phyloP scores from a whole-genome alignment of 2,113 vertebrate species.

The Rana temporaria region DNA sequence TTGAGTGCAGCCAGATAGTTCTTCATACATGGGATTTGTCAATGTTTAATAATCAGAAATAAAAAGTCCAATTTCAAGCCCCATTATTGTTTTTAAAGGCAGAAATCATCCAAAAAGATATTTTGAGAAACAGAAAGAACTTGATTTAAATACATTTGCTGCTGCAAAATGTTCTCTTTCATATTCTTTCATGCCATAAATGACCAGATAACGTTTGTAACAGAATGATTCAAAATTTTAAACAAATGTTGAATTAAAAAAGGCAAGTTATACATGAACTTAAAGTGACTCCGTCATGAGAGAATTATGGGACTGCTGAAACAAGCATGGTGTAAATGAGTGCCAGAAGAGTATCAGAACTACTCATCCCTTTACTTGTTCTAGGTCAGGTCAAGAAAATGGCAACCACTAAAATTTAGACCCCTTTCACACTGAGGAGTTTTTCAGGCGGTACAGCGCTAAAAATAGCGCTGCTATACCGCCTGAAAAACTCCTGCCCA shows the following conservation, averaged over 20 bases:
- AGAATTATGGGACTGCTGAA: too few relatives aligned
- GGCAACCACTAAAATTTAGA: too few relatives aligned
- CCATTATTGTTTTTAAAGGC: conserved; percentile 21
- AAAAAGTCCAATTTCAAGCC: conserved; percentile 24
- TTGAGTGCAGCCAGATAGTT: neutral
- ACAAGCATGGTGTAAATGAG: too few relatives aligned
- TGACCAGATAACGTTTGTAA: neutral
- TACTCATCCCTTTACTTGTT: too few relatives aligned
- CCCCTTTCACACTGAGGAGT: too few relatives aligned
- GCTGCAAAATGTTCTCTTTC: neutral
- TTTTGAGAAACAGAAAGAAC: conserved; percentile 2
- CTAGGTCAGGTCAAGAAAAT: too few relatives aligned
- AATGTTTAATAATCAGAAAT: conserved; percentile 19
- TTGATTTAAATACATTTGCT: neutral
- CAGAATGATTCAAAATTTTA: too few relatives aligned
- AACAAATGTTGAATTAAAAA: too few relatives aligned
- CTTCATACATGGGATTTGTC: neutral
- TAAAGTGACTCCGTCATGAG: neutral
- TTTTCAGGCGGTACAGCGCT: too few relatives aligned
- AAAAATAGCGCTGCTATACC: too few relatives aligned
- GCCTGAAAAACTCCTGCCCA: too few relatives aligned
- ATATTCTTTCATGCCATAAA: neutral
- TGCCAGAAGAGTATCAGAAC: too few relatives aligned
- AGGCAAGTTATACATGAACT: neutral
- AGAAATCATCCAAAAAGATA: neutral